A percentile compares a stretch with the other conserved stretches of the same genome.
These are phyloP conservation scores for Python bivittatus DNA, from an alignment of 2,113 vertebrate species.

Conservation along the genomic window DNA sequence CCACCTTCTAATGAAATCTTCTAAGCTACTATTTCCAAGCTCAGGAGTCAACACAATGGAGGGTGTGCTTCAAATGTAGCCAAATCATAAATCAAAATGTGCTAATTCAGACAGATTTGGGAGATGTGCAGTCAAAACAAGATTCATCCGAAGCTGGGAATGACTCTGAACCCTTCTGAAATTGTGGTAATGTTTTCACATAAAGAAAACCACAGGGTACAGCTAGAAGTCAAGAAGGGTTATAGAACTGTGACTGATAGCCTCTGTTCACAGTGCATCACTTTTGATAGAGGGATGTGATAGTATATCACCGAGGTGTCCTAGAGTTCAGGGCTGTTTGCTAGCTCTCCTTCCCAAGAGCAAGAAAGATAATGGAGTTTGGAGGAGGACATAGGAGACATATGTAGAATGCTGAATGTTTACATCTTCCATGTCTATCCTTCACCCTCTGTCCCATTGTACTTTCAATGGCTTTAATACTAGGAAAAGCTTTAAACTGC, in stretches of 20 bases:
- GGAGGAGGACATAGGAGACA: not conserved
- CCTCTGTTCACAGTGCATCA: not conserved
- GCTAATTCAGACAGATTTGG: not conserved
- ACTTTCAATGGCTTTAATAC: not conserved
- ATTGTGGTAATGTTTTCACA: not conserved
- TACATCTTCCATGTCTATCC: not conserved
- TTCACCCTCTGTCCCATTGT: not conserved
- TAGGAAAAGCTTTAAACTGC: not conserved
- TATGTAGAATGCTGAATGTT: not conserved
- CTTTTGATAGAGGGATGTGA: not conserved
- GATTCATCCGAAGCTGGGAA: not conserved
- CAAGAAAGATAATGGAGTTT: not conserved
- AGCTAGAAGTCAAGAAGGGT: not conserved
- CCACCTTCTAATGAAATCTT: not conserved
- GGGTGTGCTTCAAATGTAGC: not conserved
- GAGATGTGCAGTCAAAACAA: not conserved
- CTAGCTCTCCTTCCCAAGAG: not conserved
- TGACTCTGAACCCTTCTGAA: not conserved
- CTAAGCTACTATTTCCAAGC: not conserved
- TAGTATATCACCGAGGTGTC: not conserved
- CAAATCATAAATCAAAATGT: not conserved
- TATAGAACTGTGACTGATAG: not conserved
- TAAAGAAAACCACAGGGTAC: not conserved
- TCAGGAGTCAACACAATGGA: not conserved
- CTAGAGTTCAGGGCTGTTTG: not conserved